Evolutionary conservation across 1,140 invertebrate genomes (phyloP).

Genomic region (Philotrypesis tridentata): DNA sequence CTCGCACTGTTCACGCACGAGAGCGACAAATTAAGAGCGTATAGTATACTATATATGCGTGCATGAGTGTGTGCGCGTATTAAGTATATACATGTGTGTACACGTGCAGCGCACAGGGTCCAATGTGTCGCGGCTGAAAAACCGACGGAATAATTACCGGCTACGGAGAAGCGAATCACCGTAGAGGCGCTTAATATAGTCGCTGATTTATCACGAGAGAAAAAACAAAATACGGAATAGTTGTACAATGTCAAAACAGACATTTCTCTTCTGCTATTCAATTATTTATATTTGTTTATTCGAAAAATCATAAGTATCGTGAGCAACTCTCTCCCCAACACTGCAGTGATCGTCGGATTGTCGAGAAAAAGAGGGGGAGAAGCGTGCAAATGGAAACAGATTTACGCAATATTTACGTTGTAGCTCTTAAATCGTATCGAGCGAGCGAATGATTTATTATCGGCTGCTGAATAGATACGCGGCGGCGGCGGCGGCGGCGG

Average conservation of each 20-base stretch:
- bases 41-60: no score
- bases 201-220: slow-evolving; percentile 16
- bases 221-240: no score
- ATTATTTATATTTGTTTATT: no score
- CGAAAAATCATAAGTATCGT: no score
- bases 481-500: not conserved
- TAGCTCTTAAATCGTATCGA: slow-evolving; percentile 31
- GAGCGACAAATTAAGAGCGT: slow-evolving; percentile 7
- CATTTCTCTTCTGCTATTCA: no score
- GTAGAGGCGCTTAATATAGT: slow-evolving; percentile 17
- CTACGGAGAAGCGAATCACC: not conserved
- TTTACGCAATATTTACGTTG: slow-evolving; percentile 40
- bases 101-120: not conserved
- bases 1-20: not conserved
- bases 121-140: slow-evolving; percentile 23
- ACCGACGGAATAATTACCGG: slow-evolving; percentile 42
- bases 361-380: not conserved
- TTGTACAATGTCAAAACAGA: no score
- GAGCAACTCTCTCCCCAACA: no score
- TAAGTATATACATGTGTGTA: not conserved
- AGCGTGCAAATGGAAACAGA: slow-evolving; percentile 27
- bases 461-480: not conserved
- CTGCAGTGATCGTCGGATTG: no score
- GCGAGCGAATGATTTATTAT: slow-evolving; percentile 21
- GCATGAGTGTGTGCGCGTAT: no score